Percentiles rank a stretch among this genome's conserved stretches.
Evolutionary conservation across 2,113 vertebrate genomes (phyloP).

Genomic region (Alosa alosa): DNA sequence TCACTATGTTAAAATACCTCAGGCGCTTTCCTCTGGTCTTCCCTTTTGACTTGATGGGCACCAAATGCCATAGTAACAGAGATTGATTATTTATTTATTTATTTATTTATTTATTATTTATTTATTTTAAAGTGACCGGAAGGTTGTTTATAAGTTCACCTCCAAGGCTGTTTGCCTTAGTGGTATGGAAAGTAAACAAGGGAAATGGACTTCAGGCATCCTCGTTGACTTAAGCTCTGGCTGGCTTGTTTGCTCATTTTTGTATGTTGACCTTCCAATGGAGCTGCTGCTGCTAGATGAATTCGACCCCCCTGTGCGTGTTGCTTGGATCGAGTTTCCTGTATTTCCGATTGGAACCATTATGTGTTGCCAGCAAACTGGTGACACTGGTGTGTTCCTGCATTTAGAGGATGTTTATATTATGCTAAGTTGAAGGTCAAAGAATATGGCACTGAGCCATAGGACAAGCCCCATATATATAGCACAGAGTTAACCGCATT

Average conservation of each 20-base stretch:
- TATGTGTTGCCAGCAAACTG: neutral
- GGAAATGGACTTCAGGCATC: neutral
- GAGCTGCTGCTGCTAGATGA: neutral
- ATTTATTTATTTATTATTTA: neutral
- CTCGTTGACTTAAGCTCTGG: neutral
- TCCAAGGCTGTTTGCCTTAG: neutral
- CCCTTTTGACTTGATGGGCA: neutral
- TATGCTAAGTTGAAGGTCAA: neutral
- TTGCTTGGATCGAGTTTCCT: neutral
- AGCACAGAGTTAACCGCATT: neutral
- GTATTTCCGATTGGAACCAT: neutral
- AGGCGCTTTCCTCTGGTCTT: neutral
- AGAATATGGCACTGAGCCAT: neutral
- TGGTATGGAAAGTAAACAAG: neutral
- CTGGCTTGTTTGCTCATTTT: neutral
- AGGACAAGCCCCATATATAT: too few species aligned
- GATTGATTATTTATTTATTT: neutral
- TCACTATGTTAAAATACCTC: slow-evolving; percentile 32
- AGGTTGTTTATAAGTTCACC: neutral
- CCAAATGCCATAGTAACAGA: slow-evolving; percentile 1
- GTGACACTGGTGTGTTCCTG: neutral
- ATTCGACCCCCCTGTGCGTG: neutral
- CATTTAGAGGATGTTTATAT: neutral
- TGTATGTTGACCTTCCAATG: neutral
- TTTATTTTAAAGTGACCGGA: neutral